Percentiles rank a stretch among this genome's conserved stretches.
These are phyloP conservation scores for Kradibia gibbosae DNA, from an alignment of 1,140 invertebrate species.

Conservation along the genomic window DNA sequence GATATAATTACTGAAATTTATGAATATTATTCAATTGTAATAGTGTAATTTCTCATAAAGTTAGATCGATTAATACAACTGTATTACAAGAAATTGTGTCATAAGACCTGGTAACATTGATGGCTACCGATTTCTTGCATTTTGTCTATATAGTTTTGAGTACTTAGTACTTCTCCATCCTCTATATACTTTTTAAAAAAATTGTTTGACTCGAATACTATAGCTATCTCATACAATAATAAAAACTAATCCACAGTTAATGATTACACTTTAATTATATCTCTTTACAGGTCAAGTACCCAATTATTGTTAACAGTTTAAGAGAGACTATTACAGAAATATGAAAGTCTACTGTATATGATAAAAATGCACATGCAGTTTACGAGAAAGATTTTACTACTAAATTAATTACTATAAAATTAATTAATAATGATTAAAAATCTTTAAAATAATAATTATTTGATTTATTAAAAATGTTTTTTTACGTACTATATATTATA, in stretches of 20 bases:
- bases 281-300: not conserved
- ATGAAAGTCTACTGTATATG: not conserved
- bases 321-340: not conserved
- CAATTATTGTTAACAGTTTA: not conserved
- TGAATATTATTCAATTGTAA: conserved; percentile 20
- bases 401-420: no score
- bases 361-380: no score
- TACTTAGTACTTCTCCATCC: conserved; percentile 21
- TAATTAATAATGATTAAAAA: no score
- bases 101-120: not conserved
- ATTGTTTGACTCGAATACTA: not conserved
- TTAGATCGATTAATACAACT: not conserved
- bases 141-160: conserved; percentile 7
- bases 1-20: not conserved
- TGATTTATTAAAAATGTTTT: no score
- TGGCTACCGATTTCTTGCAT: conserved; percentile 12
- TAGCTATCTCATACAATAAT: not conserved
- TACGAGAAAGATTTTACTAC: no score
- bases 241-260: not conserved
- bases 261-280: not conserved
- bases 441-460: no score
- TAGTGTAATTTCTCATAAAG: conserved; percentile 16
- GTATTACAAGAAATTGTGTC: conserved; percentile 19
- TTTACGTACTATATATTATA: no score
- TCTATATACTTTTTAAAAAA: conserved; percentile 22